A percentile compares a stretch with the other conserved stretches of the same genome.
Evolutionary conservation across 2,888 invertebrate genomes (phyloP).

Genomic region (Callinectes sapidus): DNA sequence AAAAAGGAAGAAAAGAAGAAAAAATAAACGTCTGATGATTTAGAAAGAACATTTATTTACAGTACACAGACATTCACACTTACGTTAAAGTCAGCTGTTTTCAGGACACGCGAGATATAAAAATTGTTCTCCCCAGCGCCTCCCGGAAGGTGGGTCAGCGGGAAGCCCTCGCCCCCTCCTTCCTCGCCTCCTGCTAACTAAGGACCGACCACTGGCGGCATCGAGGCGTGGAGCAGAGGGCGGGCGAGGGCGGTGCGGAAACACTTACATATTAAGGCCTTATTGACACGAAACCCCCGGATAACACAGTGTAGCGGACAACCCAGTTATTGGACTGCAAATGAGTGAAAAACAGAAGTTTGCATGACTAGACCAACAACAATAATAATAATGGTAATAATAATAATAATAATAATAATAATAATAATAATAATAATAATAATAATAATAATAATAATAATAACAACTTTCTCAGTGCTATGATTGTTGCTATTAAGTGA

Average conservation of each 20-base stretch:
- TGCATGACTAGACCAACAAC: conserved; percentile 8
- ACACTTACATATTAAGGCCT: conserved; percentile 37
- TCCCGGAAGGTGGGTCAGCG: conserved; percentile 36
- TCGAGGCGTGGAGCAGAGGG: background rate
- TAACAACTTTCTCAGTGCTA: background rate
- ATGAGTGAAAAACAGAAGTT: background rate
- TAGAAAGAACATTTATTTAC: conserved; percentile 54
- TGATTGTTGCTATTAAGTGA: background rate
- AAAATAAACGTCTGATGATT: conserved; percentile 7
- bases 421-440: background rate
- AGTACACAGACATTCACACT: conserved; percentile 47
- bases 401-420: background rate
- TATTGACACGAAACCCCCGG: conserved; percentile 32
- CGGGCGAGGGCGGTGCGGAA: conserved; percentile 6
- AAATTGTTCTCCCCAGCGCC: conserved; percentile 38
- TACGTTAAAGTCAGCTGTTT: conserved; percentile 43
- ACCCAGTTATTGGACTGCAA: background rate
- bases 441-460: background rate
- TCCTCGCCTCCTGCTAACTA: background rate
- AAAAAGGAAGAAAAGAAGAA: background rate
- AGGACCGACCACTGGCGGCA: background rate
- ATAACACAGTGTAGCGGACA: conserved; percentile 36
- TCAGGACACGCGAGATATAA: conserved; percentile 46
- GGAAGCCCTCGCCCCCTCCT: background rate
- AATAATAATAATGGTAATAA: background rate